Evolutionary conservation across 2,113 vertebrate species (phyloP), one percentile per base, ranked within the genome.

Genomic region (Axis porcinus): DNA sequence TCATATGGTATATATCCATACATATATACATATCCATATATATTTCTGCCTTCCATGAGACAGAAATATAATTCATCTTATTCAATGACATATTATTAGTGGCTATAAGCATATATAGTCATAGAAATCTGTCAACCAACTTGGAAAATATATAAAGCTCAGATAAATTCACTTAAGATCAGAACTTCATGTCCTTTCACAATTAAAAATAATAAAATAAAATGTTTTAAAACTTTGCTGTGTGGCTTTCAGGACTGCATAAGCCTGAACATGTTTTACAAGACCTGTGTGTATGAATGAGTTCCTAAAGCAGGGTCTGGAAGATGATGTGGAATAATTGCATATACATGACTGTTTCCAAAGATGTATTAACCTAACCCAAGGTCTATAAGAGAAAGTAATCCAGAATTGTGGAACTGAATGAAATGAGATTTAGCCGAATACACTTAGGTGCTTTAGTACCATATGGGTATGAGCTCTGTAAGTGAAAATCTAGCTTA

Each of bases 401-500:
- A 47, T 93, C 94, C 54, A 94, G 62, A 93, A 95, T 64, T 70
- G 1, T 28, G 7, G 7, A 88, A 40, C 11, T 83, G 54, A 88
- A 82, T 40, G 36, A 50, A 86, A 28, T 47, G 33, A 67, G 47
- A 81, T 0, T 3, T 33, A 40, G 13, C 9, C 86, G 50, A 97
- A 96, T 11, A n/a, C 1, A 91, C n/a, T 93, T 4, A 1, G 55
- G 30, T 6, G 0, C 14, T 93, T 96, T 64, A 50, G 30, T 60
- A 76, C 21, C 7, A 81, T 85, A 90, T 92, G 55, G 7, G 4
- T 84, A 62, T 94, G 86, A 87, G 40, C 16, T 87, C 3, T 21
- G 33, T 95, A 91, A 96, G 33, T 8, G 58, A 97, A 98, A 97
- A 88, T 86, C 50, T 89, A 70, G 89, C 30, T 94, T 93, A 86